phyloP scores from a whole-genome alignment of 2,113 vertebrate species.

The Gavia stellata region DNA sequence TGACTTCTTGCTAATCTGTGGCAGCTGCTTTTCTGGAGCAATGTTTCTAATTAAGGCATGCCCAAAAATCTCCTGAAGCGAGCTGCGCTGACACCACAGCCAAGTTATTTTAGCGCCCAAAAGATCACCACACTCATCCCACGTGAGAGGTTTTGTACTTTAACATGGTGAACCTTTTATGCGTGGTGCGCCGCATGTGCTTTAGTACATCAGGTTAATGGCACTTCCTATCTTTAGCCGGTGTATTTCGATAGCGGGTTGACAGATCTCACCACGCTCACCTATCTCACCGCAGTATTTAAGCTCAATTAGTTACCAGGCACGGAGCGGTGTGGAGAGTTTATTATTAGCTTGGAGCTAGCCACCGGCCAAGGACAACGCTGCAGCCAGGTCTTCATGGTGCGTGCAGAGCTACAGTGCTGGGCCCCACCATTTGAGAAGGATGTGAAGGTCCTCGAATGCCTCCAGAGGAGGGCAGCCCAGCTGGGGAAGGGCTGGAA shows the following conservation, averaged over 20 bases:
- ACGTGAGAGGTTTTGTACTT: not conserved
- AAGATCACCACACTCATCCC: not conserved
- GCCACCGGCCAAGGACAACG: fast-evolving
- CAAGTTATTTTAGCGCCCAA: not conserved
- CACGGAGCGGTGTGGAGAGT: not conserved
- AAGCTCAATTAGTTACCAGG: not conserved
- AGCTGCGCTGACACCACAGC: not conserved
- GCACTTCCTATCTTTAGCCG: not conserved
- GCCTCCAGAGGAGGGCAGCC: not conserved
- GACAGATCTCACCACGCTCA: not conserved
- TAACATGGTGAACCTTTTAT: not conserved
- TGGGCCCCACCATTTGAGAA: not conserved
- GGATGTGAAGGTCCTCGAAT: too few relatives aligned
- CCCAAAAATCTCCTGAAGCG: not conserved
- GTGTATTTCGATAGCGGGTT: not conserved
- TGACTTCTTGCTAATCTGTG: not conserved
- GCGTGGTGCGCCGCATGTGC: fast-evolving
- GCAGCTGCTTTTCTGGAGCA: not conserved
- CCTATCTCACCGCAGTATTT: not conserved
- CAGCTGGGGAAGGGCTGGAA: not conserved
- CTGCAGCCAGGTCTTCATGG: too few relatives aligned
- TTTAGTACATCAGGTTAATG: not conserved
- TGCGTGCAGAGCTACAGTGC: not conserved
- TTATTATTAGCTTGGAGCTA: not conserved
- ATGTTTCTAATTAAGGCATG: not conserved